Evolutionary conservation across 2,888 invertebrate genomes (phyloP).

Genomic region (Drosophila putrida): DNA sequence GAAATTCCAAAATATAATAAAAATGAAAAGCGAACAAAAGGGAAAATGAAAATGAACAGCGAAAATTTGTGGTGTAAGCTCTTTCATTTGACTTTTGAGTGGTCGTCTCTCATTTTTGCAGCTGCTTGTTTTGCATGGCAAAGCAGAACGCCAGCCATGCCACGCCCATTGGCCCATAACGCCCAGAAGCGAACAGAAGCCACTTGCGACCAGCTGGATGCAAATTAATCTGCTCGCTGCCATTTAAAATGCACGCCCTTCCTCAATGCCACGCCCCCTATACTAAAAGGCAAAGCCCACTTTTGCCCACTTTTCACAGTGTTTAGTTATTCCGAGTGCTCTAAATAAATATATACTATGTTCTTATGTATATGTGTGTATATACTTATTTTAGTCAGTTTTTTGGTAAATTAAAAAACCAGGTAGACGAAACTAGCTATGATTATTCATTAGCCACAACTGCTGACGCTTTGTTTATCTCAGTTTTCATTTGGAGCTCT

Average conservation of each 20-base stretch:
- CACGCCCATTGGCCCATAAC: slow-evolving; percentile 29
- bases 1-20: background rate
- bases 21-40: background rate
- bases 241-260: slow-evolving; percentile 45
- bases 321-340: slow-evolving; percentile 19
- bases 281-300: slow-evolving; percentile 15
- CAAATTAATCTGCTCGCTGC: slow-evolving; percentile 39
- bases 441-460: slow-evolving; percentile 46
- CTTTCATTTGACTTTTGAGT: slow-evolving; percentile 36
- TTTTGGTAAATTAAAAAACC: slow-evolving; percentile 39
- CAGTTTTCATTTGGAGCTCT: slow-evolving; percentile 5
- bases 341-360: background rate
- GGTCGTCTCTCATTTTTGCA: slow-evolving; percentile 27
- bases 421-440: slow-evolving; percentile 37
- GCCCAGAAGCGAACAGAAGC: slow-evolving; percentile 19
- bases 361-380: background rate
- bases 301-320: slow-evolving; percentile 21
- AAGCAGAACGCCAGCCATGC: slow-evolving; percentile 20
- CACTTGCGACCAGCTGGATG: slow-evolving; percentile 41
- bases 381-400: background rate
- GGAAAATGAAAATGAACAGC: slow-evolving; percentile 23
- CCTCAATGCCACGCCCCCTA: slow-evolving; percentile 21
- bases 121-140: slow-evolving; percentile 31
- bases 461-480: slow-evolving; percentile 13
- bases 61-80: slow-evolving; percentile 17